phyloP scores from a whole-genome alignment of 1,140 invertebrate species.

The Drosophila tristis region DNA sequence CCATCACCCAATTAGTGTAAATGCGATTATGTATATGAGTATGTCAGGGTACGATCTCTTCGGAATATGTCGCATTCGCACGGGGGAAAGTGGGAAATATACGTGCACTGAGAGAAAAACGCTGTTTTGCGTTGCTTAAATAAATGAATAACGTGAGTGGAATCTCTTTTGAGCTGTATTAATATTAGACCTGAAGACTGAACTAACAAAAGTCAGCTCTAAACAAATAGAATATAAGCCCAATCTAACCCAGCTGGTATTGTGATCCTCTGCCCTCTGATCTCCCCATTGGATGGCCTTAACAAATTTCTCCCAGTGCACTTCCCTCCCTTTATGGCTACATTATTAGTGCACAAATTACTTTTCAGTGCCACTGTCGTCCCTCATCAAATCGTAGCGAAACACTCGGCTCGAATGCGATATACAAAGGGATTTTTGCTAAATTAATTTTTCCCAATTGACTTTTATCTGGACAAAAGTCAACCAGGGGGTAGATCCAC shows the following conservation, averaged over 20 bases:
- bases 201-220: too few species aligned
- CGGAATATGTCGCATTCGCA: slow-evolving; percentile 19
- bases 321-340: slow-evolving; percentile 22
- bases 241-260: too few species aligned
- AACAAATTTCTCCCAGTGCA: slow-evolving; percentile 46
- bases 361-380: slow-evolving; percentile 82
- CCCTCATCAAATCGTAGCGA: slow-evolving; percentile 81
- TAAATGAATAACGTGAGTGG: too few species aligned
- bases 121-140: too few species aligned
- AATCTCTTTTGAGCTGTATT: too few species aligned
- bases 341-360: slow-evolving; percentile 81
- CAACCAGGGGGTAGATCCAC: slow-evolving; percentile 61
- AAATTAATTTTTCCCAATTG: slow-evolving; percentile 83
- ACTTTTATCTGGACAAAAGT: slow-evolving; percentile 64
- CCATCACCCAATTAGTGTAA: slow-evolving; percentile 82
- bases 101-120: slow-evolving; percentile 34
- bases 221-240: too few species aligned
- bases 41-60: slow-evolving; percentile 54
- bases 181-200: too few species aligned
- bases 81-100: slow-evolving; percentile 26
- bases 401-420: slow-evolving; percentile 66
- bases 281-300: too few species aligned
- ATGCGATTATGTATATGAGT: slow-evolving; percentile 82
- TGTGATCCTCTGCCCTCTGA: too few species aligned
- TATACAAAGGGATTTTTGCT: slow-evolving; percentile 71